Evolutionary conservation across 2,797 vertebrate genomes (phyloP).

Genomic region (Pyrocephalus nanus): DNA sequence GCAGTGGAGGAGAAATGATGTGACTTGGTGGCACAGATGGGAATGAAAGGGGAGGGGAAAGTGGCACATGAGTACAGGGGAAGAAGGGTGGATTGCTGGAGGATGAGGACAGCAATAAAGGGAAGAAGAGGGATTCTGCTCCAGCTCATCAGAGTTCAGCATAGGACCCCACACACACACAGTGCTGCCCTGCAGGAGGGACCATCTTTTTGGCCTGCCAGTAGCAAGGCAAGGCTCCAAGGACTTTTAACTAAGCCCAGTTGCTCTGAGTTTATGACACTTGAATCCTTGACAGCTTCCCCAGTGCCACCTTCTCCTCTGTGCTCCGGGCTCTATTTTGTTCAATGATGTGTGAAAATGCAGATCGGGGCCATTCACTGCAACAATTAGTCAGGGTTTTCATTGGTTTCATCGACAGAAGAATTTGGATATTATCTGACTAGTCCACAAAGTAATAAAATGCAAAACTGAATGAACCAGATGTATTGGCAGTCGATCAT

Average conservation of each 20-base stretch:
- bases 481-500: not conserved
- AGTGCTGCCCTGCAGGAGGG: not conserved
- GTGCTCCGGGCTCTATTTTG: not conserved
- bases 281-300: not conserved
- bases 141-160: not conserved
- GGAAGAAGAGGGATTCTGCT: not conserved
- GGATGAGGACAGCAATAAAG: not conserved
- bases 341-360: conserved; percentile 18
- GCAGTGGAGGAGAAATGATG: not conserved
- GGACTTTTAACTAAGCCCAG: not conserved
- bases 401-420: not conserved
- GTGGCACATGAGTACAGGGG: not conserved
- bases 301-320: not conserved
- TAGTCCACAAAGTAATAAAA: not conserved
- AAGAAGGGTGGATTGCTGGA: not conserved
- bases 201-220: not conserved
- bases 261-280: not conserved
- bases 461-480: not conserved
- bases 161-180: rapidly evolving
- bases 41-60: not conserved
- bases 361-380: not conserved
- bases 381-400: not conserved
- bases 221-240: not conserved
- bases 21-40: not conserved
- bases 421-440: not conserved